Evolutionary conservation across 2,888 invertebrate species (phyloP).

Genomic region (Acrobasis suavella): DNA sequence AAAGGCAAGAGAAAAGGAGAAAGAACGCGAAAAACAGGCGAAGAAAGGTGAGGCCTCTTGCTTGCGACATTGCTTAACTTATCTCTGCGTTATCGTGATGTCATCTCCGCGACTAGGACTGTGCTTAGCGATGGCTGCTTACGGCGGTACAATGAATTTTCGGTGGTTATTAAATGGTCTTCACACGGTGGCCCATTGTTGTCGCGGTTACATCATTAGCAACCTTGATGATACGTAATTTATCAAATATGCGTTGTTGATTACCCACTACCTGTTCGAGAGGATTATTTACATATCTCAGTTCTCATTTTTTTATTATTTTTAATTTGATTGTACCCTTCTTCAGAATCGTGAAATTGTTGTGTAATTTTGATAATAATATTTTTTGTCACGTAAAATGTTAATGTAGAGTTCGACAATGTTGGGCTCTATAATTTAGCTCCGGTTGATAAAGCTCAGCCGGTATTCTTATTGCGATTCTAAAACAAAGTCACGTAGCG

Average conservation of each 20-base stretch:
- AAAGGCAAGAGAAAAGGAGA: slow-evolving; percentile 78
- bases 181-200: slow-evolving; percentile 55
- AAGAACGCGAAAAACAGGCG: slow-evolving; percentile 70
- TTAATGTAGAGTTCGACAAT: neutral
- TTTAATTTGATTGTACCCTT: neutral
- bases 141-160: slow-evolving; percentile 48
- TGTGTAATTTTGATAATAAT: neutral
- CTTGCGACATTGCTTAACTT: slow-evolving; percentile 27
- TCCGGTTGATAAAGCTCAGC: neutral
- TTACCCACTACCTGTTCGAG: slow-evolving; percentile 44
- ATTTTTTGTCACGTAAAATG: neutral
- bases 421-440: neutral
- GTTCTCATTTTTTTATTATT: neutral
- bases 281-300: slow-evolving; percentile 2
- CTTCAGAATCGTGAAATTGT: neutral
- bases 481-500: slow-evolving; percentile 7
- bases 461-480: slow-evolving; percentile 13
- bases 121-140: slow-evolving; percentile 27
- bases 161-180: slow-evolving; percentile 43
- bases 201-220: slow-evolving; percentile 64
- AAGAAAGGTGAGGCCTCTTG: slow-evolving; percentile 63
- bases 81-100: slow-evolving; percentile 56
- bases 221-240: slow-evolving; percentile 63
- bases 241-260: slow-evolving; percentile 55
- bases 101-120: slow-evolving; percentile 43